Base-by-base conservation (phyloP, 2,888 invertebrate genomes). In the Dryobota labecula region DNA sequence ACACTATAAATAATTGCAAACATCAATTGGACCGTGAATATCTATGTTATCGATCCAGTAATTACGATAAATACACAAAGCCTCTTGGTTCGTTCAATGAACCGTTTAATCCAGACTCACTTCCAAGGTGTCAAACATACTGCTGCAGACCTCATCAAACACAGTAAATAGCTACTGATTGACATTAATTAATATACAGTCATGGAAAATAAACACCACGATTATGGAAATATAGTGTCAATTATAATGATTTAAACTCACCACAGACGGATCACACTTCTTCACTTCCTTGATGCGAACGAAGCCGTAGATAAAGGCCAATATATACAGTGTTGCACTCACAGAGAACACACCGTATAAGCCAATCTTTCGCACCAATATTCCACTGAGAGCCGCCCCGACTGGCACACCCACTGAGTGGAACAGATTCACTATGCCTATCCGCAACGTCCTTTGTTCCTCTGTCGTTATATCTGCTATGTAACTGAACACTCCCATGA, bases 401-500 rank as follows among this genome's bases (percentile, higher is more conserved):
- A 99, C 97, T 0, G 99, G 98, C 70, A 98, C 98, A 36, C 99
- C 98, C 60, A 99, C 94, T 1, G 98, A 98, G 85, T 98, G 97
- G 92, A 98, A 98, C 11, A 98, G 97, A 93, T 99, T 99, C 80
- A 98, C 97, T 65, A 99, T 97, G 38, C 98, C 98, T 86, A 99
- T 98, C 78, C 99, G 94, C 60, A 98, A 95, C 33, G 99, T 99
- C 84, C 98, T 97, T 85, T 97, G 98, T 91, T 98, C 97, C 79
- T 98, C 97, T 4, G 98, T 97, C 5, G 98, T 98, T 24, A 98
- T 97, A 89, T 99, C 98, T 2, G 97, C 98, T 73, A 99, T 97
- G 90, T 98, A 99, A 93, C 98, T 98, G 93, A 99, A 98, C 81
- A 98, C 97, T 30, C 98, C 98, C 98, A 98, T 98, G 86, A 98